Evolutionary conservation across 1,140 invertebrate genomes (phyloP).

Genomic region (Zaprionus africanus): DNA sequence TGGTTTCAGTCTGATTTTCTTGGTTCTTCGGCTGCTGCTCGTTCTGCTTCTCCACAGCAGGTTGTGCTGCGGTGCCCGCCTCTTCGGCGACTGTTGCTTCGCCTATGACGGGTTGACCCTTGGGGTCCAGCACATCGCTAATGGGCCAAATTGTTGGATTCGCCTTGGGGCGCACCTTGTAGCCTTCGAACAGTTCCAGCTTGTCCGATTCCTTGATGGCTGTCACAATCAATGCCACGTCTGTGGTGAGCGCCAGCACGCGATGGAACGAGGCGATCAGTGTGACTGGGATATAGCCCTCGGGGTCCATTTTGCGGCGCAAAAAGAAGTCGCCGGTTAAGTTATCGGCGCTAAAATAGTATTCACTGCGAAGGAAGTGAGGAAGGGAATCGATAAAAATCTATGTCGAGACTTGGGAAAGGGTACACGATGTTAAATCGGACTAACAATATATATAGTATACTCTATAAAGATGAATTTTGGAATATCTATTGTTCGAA

Average conservation of each 20-base stretch:
- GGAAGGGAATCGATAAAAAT: conserved; percentile 3
- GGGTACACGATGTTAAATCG: background rate
- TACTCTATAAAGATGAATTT: background rate
- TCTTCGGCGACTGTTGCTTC: conserved; percentile 7
- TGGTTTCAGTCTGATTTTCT: conserved; percentile 56
- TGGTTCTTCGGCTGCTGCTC: conserved; percentile 15
- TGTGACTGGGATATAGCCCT: conserved; percentile 96
- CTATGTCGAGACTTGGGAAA: background rate
- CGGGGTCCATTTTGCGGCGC: conserved; percentile 96
- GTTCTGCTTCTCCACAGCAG: conserved; percentile 12
- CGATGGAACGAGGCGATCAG: conserved; percentile 98
- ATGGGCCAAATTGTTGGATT: conserved; percentile 95
- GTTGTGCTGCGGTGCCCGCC: conserved; percentile 19
- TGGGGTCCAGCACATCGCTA: conserved; percentile 85
- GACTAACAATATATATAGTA: background rate
- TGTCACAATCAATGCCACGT: conserved; percentile 92
- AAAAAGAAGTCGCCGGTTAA: conserved; percentile 98
- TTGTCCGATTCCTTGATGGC: conserved; percentile 92
- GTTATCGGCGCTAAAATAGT: conserved; percentile 99
- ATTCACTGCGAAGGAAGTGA: conserved; percentile 90
- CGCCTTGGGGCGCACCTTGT: conserved; percentile 92
- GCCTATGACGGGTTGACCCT: conserved; percentile 47
- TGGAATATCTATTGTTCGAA: no score
- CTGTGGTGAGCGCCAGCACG: conserved; percentile 93
- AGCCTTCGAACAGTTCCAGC: conserved; percentile 91